A percentile compares a stretch with the other conserved stretches of the same genome.
Conservation (phyloP, 92 coral and sea anemone species). For the Nematostella vectensis region DNA sequence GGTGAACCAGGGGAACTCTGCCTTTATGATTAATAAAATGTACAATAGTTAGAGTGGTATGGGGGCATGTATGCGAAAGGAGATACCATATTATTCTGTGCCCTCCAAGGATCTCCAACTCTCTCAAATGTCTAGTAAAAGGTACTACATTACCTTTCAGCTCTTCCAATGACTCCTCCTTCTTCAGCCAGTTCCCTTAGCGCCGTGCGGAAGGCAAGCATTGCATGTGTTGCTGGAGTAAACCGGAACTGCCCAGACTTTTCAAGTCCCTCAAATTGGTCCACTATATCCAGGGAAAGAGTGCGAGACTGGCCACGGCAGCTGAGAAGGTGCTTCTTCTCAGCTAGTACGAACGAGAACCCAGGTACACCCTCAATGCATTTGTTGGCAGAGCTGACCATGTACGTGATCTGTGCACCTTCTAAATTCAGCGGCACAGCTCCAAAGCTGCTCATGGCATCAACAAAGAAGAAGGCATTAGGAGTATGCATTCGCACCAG, state of each 20-base stretch:
- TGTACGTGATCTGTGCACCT: conserved; percentile 60
- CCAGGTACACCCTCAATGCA: conserved; percentile 99
- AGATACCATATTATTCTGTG: too few species aligned
- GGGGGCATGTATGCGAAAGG: too few species aligned
- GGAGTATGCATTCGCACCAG: conserved; percentile 73
- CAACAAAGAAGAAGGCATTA: conserved; percentile 84
- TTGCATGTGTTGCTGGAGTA: conserved; percentile 96
- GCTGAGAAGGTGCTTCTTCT: conserved; percentile 48
- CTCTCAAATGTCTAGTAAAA: too few species aligned
- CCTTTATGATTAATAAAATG: too few species aligned
- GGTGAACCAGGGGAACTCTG: too few species aligned
- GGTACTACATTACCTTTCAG: too few species aligned
- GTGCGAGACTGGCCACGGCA: conserved; percentile 88
- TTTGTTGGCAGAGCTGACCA: conserved; percentile 98
- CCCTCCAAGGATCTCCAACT: too few species aligned
- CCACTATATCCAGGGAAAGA: conserved; percentile 76
- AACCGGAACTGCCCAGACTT: conserved; percentile 91
- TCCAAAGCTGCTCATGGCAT: conserved; percentile 99
- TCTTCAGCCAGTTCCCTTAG: conserved; percentile 66
- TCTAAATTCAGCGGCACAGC: conserved; percentile 83
- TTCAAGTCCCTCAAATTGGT: conserved; percentile 80
- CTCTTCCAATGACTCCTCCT: conserved; percentile 92
- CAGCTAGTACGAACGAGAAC: conserved; percentile 82
- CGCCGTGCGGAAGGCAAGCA: conserved; percentile 90
- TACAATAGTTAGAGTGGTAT: too few species aligned